Percentiles rank a stretch among this genome's conserved stretches.
phyloP scores from a whole-genome alignment of 23 tunicate species.

The Trididemnum miniatum region DNA sequence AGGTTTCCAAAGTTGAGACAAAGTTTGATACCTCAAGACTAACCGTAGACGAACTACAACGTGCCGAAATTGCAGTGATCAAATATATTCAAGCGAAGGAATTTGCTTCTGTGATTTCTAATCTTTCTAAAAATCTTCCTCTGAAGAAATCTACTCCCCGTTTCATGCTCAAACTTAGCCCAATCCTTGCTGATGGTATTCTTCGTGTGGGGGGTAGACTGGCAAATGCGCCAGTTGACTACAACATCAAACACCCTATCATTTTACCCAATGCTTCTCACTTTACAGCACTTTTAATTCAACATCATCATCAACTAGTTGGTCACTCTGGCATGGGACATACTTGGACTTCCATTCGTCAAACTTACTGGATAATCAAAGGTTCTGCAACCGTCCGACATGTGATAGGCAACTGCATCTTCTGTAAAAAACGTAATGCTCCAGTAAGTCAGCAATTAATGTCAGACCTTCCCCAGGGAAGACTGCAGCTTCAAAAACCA shows the following conservation, averaged over 20 bases:
- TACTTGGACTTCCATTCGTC: too few relatives aligned
- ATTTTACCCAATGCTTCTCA: conserved; percentile 9
- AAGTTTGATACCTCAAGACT: too few relatives aligned
- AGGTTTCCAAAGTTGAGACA: too few relatives aligned
- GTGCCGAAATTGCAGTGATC: not conserved
- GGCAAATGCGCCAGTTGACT: conserved; percentile 3
- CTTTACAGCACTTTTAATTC: not conserved
- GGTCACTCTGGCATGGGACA: conserved; percentile 21
- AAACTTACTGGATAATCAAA: not conserved
- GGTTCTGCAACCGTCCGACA: not conserved
- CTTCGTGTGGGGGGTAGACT: conserved; percentile 28
- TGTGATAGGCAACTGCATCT: not conserved
- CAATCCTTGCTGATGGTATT: conserved; percentile 25
- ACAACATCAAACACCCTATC: not conserved
- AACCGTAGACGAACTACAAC: not conserved
- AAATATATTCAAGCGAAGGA: not conserved
- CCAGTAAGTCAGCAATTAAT: not conserved
- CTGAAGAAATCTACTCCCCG: not conserved
- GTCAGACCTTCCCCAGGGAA: not conserved
- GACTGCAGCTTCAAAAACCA: not conserved
- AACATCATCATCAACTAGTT: conserved; percentile 8
- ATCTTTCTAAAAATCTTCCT: not conserved
- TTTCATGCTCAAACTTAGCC: not conserved
- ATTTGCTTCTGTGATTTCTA: not conserved
- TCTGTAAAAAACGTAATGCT: conserved; percentile 6